Percentiles rank a stretch among this genome's conserved stretches.
Evolutionary conservation across 2,113 vertebrate genomes (phyloP).

Genomic region (Lepidothrix coronata): DNA sequence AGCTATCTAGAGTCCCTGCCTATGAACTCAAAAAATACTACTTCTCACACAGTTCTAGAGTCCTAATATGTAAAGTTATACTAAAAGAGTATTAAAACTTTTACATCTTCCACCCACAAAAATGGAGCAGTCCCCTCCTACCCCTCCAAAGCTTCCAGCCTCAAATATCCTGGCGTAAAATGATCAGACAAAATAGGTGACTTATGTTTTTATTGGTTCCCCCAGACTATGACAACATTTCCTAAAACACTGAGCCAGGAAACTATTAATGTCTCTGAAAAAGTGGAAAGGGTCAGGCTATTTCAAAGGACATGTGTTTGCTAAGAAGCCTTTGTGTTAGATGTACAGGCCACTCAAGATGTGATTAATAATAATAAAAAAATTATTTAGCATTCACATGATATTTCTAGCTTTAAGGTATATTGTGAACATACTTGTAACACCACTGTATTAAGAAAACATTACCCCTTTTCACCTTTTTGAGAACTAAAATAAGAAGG

Average conservation of each 20-base stretch:
- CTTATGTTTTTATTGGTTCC: conserved; percentile 81
- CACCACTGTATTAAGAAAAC: not conserved
- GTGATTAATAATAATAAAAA: not conserved
- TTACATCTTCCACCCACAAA: conserved; percentile 6
- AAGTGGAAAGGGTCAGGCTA: conserved; percentile 56
- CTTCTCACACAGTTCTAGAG: not conserved
- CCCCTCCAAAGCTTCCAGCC: not conserved
- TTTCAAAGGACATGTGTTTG: conserved; percentile 54
- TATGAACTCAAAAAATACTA: not conserved
- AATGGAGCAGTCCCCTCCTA: not conserved
- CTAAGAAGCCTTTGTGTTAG: conserved; percentile 19
- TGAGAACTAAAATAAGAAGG: not conserved
- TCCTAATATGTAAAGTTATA: not conserved
- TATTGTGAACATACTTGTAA: not conserved
- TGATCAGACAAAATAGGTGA: conserved; percentile 73
- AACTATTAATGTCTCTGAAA: conserved; percentile 74
- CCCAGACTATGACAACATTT: conserved; percentile 77
- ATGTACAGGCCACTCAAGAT: not conserved
- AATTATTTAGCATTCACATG: not conserved
- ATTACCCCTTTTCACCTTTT: not conserved
- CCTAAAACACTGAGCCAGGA: conserved; percentile 74
- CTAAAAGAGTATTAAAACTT: not conserved
- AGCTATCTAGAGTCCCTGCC: not conserved
- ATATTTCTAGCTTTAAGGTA: not conserved
- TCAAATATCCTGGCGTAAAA: conserved; percentile 66